Conservation (phyloP, 2,797 vertebrate species). For the Urophycis tenuis region DNA sequence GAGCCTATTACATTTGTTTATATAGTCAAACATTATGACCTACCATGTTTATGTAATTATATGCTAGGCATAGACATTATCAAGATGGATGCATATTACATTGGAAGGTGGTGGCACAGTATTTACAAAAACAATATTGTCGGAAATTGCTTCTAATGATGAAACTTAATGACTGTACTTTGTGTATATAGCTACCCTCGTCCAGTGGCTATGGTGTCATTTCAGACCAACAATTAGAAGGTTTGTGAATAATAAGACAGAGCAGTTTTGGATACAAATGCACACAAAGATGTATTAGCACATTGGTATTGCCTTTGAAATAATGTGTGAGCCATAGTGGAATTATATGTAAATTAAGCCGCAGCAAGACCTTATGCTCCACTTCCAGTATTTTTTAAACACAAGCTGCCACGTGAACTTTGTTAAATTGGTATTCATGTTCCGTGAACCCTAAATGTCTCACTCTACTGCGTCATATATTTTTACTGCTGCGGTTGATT, state of each 20-base stretch:
- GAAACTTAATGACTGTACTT: too few relatives aligned
- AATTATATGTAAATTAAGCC: background rate
- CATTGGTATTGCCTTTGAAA: background rate
- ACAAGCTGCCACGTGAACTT: background rate
- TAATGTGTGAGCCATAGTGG: background rate
- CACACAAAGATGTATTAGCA: background rate
- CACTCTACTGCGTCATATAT: background rate
- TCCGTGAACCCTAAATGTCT: background rate
- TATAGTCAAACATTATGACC: background rate
- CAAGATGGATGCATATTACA: background rate
- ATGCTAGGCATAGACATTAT: background rate
- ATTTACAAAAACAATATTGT: background rate
- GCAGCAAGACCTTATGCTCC: background rate
- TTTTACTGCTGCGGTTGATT: background rate
- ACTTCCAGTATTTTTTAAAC: background rate
- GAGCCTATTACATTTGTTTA: background rate
- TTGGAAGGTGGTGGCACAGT: background rate
- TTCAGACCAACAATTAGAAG: background rate
- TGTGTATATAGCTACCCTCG: background rate
- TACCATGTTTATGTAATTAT: background rate
- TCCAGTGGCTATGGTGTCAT: background rate
- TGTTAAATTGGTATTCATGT: constrained; percentile 1
- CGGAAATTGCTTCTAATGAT: background rate
- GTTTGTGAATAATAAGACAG: background rate
- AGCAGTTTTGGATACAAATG: background rate